Evolutionary conservation across 1,140 invertebrate species (phyloP), one percentile per base, ranked within the genome.

Genomic region (Aethina tumida): DNA sequence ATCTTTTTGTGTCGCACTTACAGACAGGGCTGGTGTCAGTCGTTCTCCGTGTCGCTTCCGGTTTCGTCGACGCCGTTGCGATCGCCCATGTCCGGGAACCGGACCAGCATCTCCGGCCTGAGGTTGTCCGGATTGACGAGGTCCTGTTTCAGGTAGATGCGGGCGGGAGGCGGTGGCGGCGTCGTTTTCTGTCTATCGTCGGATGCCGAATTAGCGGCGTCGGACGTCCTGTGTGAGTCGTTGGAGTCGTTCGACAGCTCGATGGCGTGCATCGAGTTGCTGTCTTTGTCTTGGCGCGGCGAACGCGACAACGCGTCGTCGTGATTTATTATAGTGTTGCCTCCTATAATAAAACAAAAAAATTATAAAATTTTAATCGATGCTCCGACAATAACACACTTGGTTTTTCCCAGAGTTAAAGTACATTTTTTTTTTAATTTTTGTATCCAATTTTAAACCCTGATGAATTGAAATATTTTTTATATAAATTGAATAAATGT

Each of bases 61-160:
- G 41, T 13, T 18, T 36, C 43, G 12, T 52, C 52, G 31, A n/a
- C n/a, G 10, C 10, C 10, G n/a, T n/a, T n/a, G n/a, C n/a, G n/a
- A n/a, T n/a, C n/a, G n/a, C n/a, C n/a, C n/a, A 59, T 37, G 49
- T 63, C 43, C 55, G 63, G 39, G 63, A 64, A 52, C 52, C 42
- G 66, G 60, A 55, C 66, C 63, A 53, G 63, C 63, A 55, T 68
- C 57, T 65, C 70, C 50, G 58, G 69, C 40, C 61, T 60, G 15
- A 63, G 43, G 47, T 63, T 63, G 39, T 63, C 70, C 37, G 68
- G 66, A 39, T 72, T 70, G 27, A 65, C 64, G 56, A 73, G 66
- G 49, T 72, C 71, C 19, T 70, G 68, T 39, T 66, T 64, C 49
- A 71, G 63, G 25, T 67, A 65, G 41, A 63, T 66, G 35, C 68